Percentiles rank a stretch among this genome's conserved stretches.
These are phyloP conservation scores for Hydra vulgaris DNA, from an alignment of 30 jellyfish, hydroid and myxozoan genomes.

Conservation along the genomic window DNA sequence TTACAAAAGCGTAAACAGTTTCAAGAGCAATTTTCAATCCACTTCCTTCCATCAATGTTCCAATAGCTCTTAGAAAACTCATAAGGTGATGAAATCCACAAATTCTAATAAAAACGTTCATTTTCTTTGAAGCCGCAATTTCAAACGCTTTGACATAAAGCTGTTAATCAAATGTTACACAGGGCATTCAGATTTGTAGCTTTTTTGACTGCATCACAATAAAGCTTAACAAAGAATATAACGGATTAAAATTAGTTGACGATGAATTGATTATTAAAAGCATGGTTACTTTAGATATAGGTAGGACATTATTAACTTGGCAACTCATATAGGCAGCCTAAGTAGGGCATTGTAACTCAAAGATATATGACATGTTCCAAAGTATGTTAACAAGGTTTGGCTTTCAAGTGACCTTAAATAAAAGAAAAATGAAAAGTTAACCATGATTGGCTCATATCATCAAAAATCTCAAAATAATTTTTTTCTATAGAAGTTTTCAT, in stretches of 20 bases:
- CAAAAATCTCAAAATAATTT: background rate
- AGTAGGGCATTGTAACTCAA: conserved; percentile 2
- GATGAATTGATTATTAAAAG: background rate
- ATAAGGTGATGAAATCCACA: too few relatives aligned
- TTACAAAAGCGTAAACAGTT: background rate
- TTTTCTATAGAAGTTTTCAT: background rate
- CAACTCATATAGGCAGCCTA: conserved; percentile 2
- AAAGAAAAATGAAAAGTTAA: background rate
- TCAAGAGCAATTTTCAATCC: conserved; percentile 5
- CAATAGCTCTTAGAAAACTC: too few relatives aligned
- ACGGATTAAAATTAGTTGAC: background rate
- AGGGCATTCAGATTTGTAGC: too few relatives aligned
- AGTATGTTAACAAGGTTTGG: conserved; percentile 3
- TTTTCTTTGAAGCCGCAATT: too few relatives aligned
- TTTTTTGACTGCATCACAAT: background rate
- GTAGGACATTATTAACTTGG: background rate
- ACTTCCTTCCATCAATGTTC: too few relatives aligned
- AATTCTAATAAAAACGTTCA: too few relatives aligned
- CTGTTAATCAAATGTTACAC: too few relatives aligned
- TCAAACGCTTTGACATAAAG: too few relatives aligned
- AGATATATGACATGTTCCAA: conserved; percentile 2
- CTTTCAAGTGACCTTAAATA: background rate
- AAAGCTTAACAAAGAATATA: background rate
- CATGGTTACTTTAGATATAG: too few relatives aligned
- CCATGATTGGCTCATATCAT: too few relatives aligned